Evolutionary conservation across 2,113 vertebrate genomes (phyloP), one percentile per base, ranked within the genome.

Genomic region (Microtus ochrogaster): DNA sequence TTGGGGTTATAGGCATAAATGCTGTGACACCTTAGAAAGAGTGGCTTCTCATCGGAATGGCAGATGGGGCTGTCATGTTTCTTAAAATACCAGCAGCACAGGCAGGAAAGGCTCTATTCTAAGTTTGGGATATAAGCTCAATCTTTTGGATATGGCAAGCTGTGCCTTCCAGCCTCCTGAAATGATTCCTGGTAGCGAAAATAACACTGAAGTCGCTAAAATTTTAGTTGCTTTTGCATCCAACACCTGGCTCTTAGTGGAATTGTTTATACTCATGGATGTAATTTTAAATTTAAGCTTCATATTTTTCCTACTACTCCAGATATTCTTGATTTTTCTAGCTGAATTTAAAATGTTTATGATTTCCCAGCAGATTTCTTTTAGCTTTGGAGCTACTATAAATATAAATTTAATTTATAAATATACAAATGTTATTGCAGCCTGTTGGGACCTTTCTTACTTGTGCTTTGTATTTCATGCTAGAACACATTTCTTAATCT

Each of bases 11-110:
- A 95, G 92, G 77, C 94, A 91, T 96, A 96, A 97, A 97, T 97
- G 96, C 97, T 92, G 41, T 97, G 97, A 97, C 97, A 97, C 97
- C 97, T 97, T 98, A 95, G 94, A 96, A 97, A 94, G 96, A 98
- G 89, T 97, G 95, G 96, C 91, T 98, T 97, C 86, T 97, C 95
- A 96, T 97, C 94, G 78, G 87, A 92, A 88, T 97, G 97, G 92
- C 97, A 98, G 97, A 97, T 98, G 97, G 96, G 96, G 63, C 97
- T 97, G 97, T 98, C 97, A 96, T 97, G 92, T 96, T 96, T 97
- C 97, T 96, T 97, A 98, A 97, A 98, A 98, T 98, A 98, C 65
- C 97, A 92, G 55, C 73, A 94, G 94, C 85, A 97, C 90, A 97
- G 92, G 95, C 96, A 98, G 97, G 97, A 97, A 97, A 96, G 89